Evolutionary conservation across 2,113 vertebrate genomes (phyloP), one percentile per base, ranked within the genome.

Genomic region (Zosterops japonicus): DNA sequence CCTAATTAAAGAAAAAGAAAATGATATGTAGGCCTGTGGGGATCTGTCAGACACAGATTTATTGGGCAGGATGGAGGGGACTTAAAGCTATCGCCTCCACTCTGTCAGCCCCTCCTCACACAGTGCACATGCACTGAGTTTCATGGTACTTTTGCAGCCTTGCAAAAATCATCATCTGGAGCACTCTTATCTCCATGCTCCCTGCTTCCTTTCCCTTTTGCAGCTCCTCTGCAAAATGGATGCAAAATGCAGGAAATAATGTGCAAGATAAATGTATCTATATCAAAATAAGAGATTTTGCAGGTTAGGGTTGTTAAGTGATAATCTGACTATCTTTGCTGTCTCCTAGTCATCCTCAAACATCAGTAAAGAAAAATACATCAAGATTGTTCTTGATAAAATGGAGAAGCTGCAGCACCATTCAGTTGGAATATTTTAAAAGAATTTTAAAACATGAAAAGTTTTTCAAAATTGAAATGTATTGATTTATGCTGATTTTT

Each of bases 61-160:
- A 96, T 97, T 87, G 46, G 47, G 83, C 89, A 94, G 95, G 93
- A 96, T 93, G 64, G 80, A 94, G 87, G 47, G 64, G 76, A 94
- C 88, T 93, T 90, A 67, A 47, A 88, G 75, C 57, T 92, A 67
- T 92, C 0, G 0, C 92, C 79, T 88, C 41, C 60, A 55, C 64
- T 90, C 56, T 27, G 41, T 87, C 90, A 75, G 42, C 76, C 71
- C 64, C 86, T 93, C 89, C 83, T 31, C 23, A 70, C 55, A 70
- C n/a, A 53, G 63, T 47, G 61, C 79, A 80, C 0, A 1, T 86
- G 95, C 39, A 1, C 46, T 7, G 33, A 94, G 63, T 63, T 93
- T 63, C 68, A 35, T 28, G 50, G 36, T 46, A 28, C 16, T 89
- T 94, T 39, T 41, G 22, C 76, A 90, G 59, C 83, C 49, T 78